Evolutionary conservation across 2,888 invertebrate species (phyloP).

Genomic region (Alitta virens): DNA sequence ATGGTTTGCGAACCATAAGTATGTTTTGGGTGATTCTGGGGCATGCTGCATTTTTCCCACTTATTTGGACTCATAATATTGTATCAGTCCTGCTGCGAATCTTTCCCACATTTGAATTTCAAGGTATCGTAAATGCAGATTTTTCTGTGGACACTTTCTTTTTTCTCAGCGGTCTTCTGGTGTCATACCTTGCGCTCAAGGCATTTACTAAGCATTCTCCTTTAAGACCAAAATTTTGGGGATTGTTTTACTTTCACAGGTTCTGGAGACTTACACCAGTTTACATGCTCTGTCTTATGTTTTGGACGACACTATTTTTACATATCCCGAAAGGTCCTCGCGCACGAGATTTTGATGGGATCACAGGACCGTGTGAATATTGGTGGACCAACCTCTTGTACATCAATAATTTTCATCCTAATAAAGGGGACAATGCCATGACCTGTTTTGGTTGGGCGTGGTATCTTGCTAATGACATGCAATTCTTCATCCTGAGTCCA

Average conservation of each 20-base stretch:
- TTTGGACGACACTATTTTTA: background rate
- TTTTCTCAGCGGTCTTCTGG: background rate
- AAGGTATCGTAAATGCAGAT: background rate
- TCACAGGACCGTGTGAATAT: background rate
- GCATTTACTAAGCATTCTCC: background rate
- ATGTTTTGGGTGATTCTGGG: too few species aligned
- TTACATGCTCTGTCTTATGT: background rate
- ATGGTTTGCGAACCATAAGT: too few species aligned
- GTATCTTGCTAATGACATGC: slow-evolving; percentile 1
- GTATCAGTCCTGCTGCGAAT: too few species aligned
- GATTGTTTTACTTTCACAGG: background rate
- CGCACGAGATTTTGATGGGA: background rate
- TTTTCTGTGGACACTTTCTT: background rate
- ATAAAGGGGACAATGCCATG: background rate
- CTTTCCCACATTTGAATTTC: background rate
- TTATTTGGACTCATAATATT: too few species aligned
- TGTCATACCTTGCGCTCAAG: background rate
- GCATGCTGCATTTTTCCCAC: too few species aligned
- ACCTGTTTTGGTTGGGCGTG: background rate
- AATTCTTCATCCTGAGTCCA: background rate
- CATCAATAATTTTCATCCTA: background rate
- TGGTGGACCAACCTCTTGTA: slow-evolving; percentile 1
- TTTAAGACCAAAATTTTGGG: background rate
- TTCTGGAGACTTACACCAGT: background rate
- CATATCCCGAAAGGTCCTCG: background rate